phyloP scores from a whole-genome alignment of 2,113 vertebrate genomes.

The Ageneiosus marmoratus region DNA sequence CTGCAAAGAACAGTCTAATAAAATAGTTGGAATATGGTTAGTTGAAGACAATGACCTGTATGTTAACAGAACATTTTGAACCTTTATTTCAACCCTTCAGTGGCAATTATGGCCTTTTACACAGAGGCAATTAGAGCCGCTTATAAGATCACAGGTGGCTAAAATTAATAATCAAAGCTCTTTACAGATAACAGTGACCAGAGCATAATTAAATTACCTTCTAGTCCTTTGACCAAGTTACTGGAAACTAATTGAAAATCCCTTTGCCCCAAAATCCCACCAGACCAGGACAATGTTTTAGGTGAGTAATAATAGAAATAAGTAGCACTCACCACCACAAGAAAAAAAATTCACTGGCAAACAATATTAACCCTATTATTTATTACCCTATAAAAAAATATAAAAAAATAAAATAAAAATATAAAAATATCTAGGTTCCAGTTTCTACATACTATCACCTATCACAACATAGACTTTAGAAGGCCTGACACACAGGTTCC shows the following conservation, averaged over 20 bases:
- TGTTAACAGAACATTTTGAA: neutral
- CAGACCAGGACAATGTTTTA: neutral
- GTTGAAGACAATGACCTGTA: neutral
- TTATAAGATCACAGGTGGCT: constrained; percentile 2
- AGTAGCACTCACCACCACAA: neutral
- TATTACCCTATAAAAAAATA: too few species aligned
- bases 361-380: neutral
- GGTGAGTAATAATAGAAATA: neutral
- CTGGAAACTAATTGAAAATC: neutral
- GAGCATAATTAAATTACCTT: constrained; percentile 22
- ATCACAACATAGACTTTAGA: too few species aligned
- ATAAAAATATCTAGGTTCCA: neutral
- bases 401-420: too few species aligned
- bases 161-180: neutral
- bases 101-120: neutral
- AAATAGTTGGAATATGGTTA: neutral
- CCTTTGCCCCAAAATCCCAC: neutral
- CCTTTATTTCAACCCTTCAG: neutral
- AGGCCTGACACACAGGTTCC: too few species aligned
- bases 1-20: neutral
- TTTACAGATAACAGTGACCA: neutral
- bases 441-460: neutral
- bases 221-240: neutral
- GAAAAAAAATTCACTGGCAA: neutral
- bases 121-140: neutral